Base-by-base conservation (phyloP, 2,797 vertebrate species). In the Pipistrellus pipistrellus region DNA sequence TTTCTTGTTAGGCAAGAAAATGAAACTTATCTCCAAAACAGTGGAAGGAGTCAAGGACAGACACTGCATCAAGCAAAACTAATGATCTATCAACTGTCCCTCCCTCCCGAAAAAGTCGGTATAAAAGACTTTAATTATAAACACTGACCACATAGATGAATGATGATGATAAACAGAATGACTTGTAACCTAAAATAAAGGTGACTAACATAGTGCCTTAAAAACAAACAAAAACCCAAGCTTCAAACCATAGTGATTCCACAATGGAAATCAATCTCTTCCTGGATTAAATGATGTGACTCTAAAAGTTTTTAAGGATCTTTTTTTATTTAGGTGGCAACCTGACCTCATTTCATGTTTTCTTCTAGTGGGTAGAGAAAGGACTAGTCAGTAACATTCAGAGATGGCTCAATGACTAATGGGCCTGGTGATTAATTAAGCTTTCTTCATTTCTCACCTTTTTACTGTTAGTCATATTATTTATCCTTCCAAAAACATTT, bases 161-260 rank as follows among this genome's bases (percentile, higher is more conserved):
- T 86, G 81, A 94, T 66, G 44, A 94, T 66, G 51, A 88, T 64
- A 87, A 94, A 88, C 12, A 80, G 38, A 53, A 78, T 76, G 78
- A 93, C 38, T 44, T 46, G 69, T 88, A 64, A 92, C 62, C 55
- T 78, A 92, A 96, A 96, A 88, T 92, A 85, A 93, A 95, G 32
- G 55, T 96, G 84, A 77, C 72, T 94, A 94, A 94, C 41, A 94
- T 2, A 59, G 3, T 53, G 77, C 48, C 71, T 75, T 66, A 41
- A 59, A 62, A 81, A 38, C 21, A 62, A 44, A 80, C 23, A 57
- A 57, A 21, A 41, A 41, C 25, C 3, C 20, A 76, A 6, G 64
- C 30, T 92, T 85, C 51, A 96, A 90, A 85, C 69, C 51, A 90
- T 8, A 87, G 68, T 15, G 30, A 90, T 71, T 83, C 75, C 44